Percentiles rank a stretch among this genome's conserved stretches.
phyloP scores from a whole-genome alignment of 1,140 invertebrate species.

The Apocrypta bakeri region DNA sequence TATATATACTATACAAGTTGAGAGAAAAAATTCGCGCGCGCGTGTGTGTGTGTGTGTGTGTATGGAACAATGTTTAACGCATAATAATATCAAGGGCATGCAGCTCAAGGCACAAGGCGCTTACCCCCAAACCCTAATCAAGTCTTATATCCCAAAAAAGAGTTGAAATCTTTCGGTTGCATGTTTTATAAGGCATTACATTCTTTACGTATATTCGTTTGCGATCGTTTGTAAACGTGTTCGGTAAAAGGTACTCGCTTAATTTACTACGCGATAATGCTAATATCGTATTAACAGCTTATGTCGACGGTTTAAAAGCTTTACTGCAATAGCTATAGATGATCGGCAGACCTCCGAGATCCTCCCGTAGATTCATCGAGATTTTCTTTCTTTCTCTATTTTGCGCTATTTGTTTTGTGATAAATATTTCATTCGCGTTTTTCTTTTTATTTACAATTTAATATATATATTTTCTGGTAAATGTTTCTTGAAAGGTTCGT shows the following conservation, averaged over 20 bases:
- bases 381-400: too few species aligned
- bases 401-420: too few species aligned
- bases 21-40: too few species aligned
- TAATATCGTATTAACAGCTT: neutral
- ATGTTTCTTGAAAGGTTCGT: too few species aligned
- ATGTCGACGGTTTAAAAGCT: neutral
- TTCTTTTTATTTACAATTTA: too few species aligned
- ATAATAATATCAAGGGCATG: neutral
- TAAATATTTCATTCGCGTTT: too few species aligned
- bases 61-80: too few species aligned
- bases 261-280: neutral
- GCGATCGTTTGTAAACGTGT: neutral
- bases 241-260: neutral
- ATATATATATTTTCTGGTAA: too few species aligned
- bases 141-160: neutral
- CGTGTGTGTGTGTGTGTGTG: too few species aligned
- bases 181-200: neutral
- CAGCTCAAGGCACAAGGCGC: slow-evolving; percentile 8
- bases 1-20: neutral
- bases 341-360: too few species aligned
- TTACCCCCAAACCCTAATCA: neutral
- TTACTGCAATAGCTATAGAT: neutral
- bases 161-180: neutral
- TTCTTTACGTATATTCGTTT: neutral
- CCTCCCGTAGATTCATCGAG: too few species aligned